Conservation (phyloP, 2,888 invertebrate species). For the Ptychoptera contaminata region DNA sequence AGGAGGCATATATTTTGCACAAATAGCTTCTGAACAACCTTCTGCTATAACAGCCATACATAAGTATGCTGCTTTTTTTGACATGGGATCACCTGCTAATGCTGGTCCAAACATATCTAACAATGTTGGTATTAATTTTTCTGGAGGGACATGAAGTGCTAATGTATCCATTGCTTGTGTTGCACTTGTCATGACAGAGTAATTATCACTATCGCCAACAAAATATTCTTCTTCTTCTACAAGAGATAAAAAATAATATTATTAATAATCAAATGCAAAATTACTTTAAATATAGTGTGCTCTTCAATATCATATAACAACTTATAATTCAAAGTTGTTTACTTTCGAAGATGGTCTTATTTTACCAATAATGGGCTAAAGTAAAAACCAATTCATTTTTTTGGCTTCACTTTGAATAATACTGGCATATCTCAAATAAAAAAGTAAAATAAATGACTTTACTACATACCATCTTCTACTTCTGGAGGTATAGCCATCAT, state of each 20-base stretch:
- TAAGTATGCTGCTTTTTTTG: slow-evolving; percentile 55
- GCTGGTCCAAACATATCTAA: slow-evolving; percentile 49
- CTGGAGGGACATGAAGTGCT: slow-evolving; percentile 58
- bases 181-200: slow-evolving; percentile 48
- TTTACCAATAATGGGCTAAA: no score
- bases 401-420: no score
- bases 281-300: background rate
- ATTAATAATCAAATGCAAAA: background rate
- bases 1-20: slow-evolving; percentile 49
- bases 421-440: background rate
- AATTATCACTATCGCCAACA: slow-evolving; percentile 42
- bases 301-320: background rate
- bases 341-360: no score
- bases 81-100: slow-evolving; percentile 43
- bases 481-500: slow-evolving; percentile 48
- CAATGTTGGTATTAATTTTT: slow-evolving; percentile 55
- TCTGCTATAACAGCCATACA: slow-evolving; percentile 61
- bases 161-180: slow-evolving; percentile 58
- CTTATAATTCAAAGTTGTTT: background rate
- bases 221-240: slow-evolving; percentile 45
- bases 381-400: no score
- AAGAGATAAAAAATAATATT: background rate
- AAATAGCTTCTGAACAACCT: slow-evolving; percentile 61
- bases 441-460: background rate
- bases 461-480: slow-evolving; percentile 42